phyloP scores from a whole-genome alignment of 2,888 invertebrate species.

The Nomada ruficornis region DNA sequence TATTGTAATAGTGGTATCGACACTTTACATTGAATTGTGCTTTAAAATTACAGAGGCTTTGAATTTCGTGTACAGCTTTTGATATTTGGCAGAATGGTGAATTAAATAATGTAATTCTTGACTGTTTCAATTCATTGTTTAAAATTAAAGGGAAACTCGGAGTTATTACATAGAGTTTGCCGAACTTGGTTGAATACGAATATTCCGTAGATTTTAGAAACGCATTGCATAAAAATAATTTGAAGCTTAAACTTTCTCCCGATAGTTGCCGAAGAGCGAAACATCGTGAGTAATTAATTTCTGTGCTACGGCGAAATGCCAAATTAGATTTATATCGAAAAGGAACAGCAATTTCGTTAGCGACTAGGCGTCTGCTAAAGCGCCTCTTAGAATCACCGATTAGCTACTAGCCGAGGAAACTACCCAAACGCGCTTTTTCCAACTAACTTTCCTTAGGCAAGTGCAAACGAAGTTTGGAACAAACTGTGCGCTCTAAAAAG shows the following conservation, averaged over 20 bases:
- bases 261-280: background rate
- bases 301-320: background rate
- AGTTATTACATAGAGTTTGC: too few relatives aligned
- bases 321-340: background rate
- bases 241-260: too few relatives aligned
- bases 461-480: constrained; percentile 59
- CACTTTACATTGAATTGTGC: background rate
- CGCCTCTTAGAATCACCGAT: constrained; percentile 31
- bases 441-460: constrained; percentile 48
- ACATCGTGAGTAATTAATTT: background rate
- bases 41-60: background rate
- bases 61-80: too few relatives aligned
- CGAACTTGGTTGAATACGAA: too few relatives aligned
- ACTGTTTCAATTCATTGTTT: too few relatives aligned
- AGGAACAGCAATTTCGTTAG: constrained; percentile 11
- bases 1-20: background rate
- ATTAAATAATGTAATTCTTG: too few relatives aligned
- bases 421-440: constrained; percentile 38
- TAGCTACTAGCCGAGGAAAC: constrained; percentile 22
- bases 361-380: background rate
- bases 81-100: too few relatives aligned
- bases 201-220: too few relatives aligned
- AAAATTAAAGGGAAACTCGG: too few relatives aligned
- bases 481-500: constrained; percentile 35
- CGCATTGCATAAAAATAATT: too few relatives aligned